Conservation (phyloP, 2,888 invertebrate species). For the Tribolium freemani region DNA sequence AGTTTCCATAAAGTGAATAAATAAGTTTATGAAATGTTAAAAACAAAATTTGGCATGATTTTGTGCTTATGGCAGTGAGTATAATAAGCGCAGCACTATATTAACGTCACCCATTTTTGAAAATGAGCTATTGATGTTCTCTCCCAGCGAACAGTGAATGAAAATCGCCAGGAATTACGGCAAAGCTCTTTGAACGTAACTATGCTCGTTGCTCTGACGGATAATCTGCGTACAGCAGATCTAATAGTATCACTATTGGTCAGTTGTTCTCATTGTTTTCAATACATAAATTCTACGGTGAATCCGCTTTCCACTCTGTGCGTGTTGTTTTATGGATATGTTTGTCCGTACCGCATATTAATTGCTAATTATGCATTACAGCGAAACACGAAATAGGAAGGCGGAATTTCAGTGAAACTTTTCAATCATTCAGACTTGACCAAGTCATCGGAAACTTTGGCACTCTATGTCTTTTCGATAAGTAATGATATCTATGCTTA, state of each 20-base stretch:
- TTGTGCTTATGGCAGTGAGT: neutral
- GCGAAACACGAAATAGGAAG: conserved; percentile 7
- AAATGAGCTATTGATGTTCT: neutral
- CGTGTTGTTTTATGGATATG: conserved; percentile 55
- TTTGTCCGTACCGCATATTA: conserved; percentile 54
- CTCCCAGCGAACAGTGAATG: neutral
- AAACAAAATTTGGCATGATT: neutral
- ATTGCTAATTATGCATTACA: conserved; percentile 51
- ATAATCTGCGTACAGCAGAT: conserved; percentile 48
- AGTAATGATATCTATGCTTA: neutral
- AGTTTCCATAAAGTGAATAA: neutral
- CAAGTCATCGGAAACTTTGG: neutral
- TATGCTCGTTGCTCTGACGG: conserved; percentile 38
- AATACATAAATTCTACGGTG: conserved; percentile 62
- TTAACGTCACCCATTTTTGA: neutral
- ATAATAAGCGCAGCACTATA: neutral
- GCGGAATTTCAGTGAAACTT: neutral
- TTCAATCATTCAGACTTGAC: neutral
- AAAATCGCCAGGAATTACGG: conserved; percentile 29
- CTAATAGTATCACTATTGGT: conserved; percentile 55
- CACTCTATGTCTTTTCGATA: neutral
- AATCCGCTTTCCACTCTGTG: conserved; percentile 58
- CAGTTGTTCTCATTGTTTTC: conserved; percentile 62
- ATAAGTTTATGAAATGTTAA: neutral
- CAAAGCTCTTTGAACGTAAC: conserved; percentile 33